Conservation (phyloP, 2,113 vertebrate genomes). For the Pardalotus punctatus region DNA sequence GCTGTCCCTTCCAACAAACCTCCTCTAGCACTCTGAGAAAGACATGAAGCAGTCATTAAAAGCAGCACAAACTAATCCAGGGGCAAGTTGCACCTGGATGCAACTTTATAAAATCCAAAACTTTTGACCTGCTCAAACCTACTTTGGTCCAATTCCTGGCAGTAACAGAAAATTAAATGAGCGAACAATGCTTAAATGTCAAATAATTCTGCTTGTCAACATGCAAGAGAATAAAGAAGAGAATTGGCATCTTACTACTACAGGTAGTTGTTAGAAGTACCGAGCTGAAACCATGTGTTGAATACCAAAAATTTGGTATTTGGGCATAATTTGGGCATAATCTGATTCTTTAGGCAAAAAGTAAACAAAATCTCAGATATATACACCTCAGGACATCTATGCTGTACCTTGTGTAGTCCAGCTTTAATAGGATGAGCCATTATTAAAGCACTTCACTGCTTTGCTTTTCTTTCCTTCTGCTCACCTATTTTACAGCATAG, state of each 20-base stretch:
- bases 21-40: not conserved
- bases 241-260: not conserved
- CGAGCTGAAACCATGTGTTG: not conserved
- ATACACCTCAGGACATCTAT: not conserved
- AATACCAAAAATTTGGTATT: not conserved
- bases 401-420: not conserved
- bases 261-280: not conserved
- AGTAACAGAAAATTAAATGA: not conserved
- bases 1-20: not conserved
- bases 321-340: not conserved
- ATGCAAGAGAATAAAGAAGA: not conserved
- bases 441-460: not conserved
- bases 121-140: not conserved
- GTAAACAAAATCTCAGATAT: not conserved
- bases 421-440: not conserved
- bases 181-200: not conserved
- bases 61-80: not conserved
- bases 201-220: not conserved
- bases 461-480: not conserved
- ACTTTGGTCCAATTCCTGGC: not conserved
- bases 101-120: not conserved
- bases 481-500: not conserved
- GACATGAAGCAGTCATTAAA: not conserved
- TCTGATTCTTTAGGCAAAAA: not conserved
- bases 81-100: not conserved